These are phyloP conservation scores for Halocaridina rubra DNA, from an alignment of 2,888 invertebrate species.

Conservation along the genomic window DNA sequence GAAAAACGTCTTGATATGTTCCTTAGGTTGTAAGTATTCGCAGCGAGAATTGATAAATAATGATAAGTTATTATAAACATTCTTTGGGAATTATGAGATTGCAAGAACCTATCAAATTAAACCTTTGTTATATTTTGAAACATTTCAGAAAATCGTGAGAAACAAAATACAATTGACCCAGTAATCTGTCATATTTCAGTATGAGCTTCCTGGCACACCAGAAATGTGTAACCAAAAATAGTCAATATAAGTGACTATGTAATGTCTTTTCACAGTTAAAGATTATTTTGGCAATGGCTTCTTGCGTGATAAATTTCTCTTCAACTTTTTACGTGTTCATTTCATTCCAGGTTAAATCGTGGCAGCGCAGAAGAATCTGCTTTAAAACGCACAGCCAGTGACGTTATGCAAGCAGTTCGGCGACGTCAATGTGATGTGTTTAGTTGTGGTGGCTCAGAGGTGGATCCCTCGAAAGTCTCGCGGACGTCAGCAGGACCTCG, in stretches of 20 bases:
- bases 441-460: constrained; percentile 9
- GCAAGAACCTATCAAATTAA: no score
- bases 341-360: neutral
- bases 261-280: no score
- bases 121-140: no score
- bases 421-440: neutral
- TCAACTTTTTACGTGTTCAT: neutral
- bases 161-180: neutral
- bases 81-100: no score
- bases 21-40: constrained; percentile 26
- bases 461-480: constrained; percentile 15
- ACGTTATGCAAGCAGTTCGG: constrained; percentile 12
- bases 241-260: no score
- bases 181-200: no score
- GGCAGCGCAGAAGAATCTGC: constrained; percentile 13
- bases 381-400: constrained; percentile 6
- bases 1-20: constrained; percentile 17
- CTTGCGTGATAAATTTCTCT: neutral
- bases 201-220: neutral
- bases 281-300: no score
- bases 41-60: no score
- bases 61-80: no score
- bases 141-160: no score
- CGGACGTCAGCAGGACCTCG: constrained; percentile 6
- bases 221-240: neutral